A percentile compares a stretch with the other conserved stretches of the same genome.
phyloP scores from a whole-genome alignment of 2,888 invertebrate genomes.

The Leptopterna dolabrata region DNA sequence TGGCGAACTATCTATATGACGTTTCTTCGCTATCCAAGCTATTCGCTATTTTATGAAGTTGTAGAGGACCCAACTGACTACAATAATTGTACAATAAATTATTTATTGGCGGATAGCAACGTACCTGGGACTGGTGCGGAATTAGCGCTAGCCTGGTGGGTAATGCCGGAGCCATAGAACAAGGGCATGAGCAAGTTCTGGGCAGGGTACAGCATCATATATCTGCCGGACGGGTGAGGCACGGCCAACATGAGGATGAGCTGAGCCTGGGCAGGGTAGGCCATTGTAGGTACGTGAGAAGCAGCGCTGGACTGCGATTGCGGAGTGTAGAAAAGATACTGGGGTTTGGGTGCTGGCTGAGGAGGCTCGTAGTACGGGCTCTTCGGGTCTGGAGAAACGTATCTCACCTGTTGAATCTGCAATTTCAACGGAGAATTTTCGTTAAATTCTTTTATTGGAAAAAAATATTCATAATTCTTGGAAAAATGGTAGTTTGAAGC shows the following conservation, averaged over 20 bases:
- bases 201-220: conserved; percentile 50
- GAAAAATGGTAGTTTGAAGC: no score
- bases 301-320: neutral
- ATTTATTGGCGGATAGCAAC: no score
- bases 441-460: no score
- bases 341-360: conserved; percentile 44
- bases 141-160: neutral
- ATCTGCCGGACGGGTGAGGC: conserved; percentile 49
- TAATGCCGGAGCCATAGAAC: conserved; percentile 18
- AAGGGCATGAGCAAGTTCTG: conserved; percentile 45
- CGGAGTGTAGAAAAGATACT: conserved; percentile 41
- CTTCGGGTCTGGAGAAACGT: conserved; percentile 37
- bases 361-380: conserved; percentile 41
- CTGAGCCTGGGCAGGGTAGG: conserved; percentile 31
- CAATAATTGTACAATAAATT: no score
- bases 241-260: conserved; percentile 52
- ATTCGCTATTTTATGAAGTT: no score
- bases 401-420: conserved; percentile 32
- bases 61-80: no score
- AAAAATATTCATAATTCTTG: no score
- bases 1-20: no score
- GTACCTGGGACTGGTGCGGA: neutral
- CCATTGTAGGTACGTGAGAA: conserved; percentile 1
- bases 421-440: no score
- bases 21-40: no score